Evolutionary conservation across 2,888 invertebrate species (phyloP).

Genomic region (Nomada ferruginata): DNA sequence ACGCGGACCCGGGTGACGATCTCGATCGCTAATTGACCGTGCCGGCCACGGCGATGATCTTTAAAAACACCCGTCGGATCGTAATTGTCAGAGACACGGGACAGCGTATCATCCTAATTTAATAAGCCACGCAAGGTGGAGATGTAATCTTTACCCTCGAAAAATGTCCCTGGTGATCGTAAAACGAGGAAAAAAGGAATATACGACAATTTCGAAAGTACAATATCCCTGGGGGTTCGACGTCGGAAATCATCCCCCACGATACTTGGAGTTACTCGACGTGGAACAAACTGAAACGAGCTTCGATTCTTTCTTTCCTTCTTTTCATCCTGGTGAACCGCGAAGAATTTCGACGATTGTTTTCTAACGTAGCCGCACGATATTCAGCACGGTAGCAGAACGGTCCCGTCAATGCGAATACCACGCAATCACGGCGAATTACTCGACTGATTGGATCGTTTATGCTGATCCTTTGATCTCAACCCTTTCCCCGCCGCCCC

Average conservation of each 20-base stretch:
- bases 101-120: conserved; percentile 78
- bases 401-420: conserved; percentile 78
- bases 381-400: conserved; percentile 78
- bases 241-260: background rate
- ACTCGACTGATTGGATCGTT: conserved; percentile 84
- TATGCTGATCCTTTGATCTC: conserved; percentile 83
- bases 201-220: background rate
- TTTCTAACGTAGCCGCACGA: conserved; percentile 56
- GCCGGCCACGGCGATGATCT: conserved; percentile 77
- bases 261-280: background rate
- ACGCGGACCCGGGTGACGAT: conserved; percentile 79
- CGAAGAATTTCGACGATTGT: conserved; percentile 58
- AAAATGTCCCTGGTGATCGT: conserved; percentile 14
- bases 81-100: conserved; percentile 79
- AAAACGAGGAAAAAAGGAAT: background rate
- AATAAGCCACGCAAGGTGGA: conserved; percentile 64
- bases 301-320: background rate
- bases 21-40: conserved; percentile 84
- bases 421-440: conserved; percentile 83
- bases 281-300: conserved; percentile 27
- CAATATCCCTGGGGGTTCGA: background rate
- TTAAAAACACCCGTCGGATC: conserved; percentile 75
- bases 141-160: conserved; percentile 52
- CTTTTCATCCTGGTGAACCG: background rate
- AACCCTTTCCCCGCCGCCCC: conserved; percentile 62